Evolutionary conservation across 2,797 vertebrate genomes (phyloP).

Genomic region (Sphenopsis melanotis): DNA sequence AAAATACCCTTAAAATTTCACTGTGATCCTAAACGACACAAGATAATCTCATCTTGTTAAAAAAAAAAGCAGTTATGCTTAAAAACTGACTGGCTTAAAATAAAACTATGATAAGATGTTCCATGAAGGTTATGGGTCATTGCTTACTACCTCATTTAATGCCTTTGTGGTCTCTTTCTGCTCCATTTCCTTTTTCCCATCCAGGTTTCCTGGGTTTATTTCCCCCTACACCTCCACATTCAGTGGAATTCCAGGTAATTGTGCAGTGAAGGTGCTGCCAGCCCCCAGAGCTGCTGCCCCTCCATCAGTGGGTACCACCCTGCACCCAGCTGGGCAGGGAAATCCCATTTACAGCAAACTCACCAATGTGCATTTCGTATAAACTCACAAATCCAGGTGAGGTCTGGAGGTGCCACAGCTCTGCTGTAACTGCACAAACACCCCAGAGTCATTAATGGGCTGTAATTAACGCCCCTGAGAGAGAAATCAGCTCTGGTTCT

Average conservation of each 20-base stretch:
- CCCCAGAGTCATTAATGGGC: background rate
- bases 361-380: accelerated
- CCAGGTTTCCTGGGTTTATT: accelerated
- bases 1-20: background rate
- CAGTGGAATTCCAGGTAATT: accelerated
- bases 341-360: accelerated
- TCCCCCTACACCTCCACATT: accelerated
- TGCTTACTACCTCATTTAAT: slow-evolving; percentile 66
- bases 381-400: background rate
- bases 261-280: background rate
- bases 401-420: background rate
- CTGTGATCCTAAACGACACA: background rate
- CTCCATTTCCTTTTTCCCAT: slow-evolving; percentile 46
- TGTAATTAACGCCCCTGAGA: background rate
- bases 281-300: background rate
- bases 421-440: background rate
- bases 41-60: background rate
- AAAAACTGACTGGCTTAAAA: background rate
- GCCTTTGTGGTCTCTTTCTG: slow-evolving; percentile 66
- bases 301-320: accelerated
- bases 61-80: background rate
- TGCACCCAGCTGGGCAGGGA: background rate
- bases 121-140: slow-evolving; percentile 64
- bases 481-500: background rate
- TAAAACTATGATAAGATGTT: slow-evolving; percentile 26